Conservation (phyloP, 2,888 invertebrate species). For the Tipula vernalis region DNA sequence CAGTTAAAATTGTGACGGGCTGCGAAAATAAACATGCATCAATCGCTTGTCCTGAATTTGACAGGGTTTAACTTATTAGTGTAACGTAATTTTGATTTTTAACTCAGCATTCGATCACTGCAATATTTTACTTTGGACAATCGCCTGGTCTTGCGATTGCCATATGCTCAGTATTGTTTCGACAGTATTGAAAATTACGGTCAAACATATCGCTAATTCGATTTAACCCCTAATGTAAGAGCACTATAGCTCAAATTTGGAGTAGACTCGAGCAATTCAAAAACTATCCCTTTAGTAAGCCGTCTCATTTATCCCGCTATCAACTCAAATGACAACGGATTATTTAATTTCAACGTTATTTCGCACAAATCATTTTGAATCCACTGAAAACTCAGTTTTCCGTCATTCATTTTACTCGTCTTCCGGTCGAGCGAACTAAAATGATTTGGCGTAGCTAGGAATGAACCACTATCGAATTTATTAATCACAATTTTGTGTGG, state of each 20-base stretch:
- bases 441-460: constrained; percentile 88
- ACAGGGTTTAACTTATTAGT: constrained; percentile 19
- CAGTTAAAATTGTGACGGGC: constrained; percentile 66
- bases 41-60: constrained; percentile 33
- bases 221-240: constrained; percentile 83
- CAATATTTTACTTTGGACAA: constrained; percentile 64
- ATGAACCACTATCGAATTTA: constrained; percentile 64
- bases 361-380: constrained; percentile 88
- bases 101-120: constrained; percentile 69
- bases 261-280: constrained; percentile 84
- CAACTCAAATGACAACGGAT: constrained; percentile 83
- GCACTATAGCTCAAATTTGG: constrained; percentile 82
- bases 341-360: constrained; percentile 73
- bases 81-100: constrained; percentile 56
- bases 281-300: constrained; percentile 77
- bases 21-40: constrained; percentile 16
- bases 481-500: constrained; percentile 49
- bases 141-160: constrained; percentile 59
- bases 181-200: constrained; percentile 55
- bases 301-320: constrained; percentile 85
- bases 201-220: constrained; percentile 70
- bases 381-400: constrained; percentile 89
- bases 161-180: constrained; percentile 78
- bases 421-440: constrained; percentile 69
- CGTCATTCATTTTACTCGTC: constrained; percentile 43